Percentiles rank a stretch among this genome's conserved stretches.
Conservation (phyloP, 2,113 vertebrate genomes). For the Talpa occidentalis region DNA sequence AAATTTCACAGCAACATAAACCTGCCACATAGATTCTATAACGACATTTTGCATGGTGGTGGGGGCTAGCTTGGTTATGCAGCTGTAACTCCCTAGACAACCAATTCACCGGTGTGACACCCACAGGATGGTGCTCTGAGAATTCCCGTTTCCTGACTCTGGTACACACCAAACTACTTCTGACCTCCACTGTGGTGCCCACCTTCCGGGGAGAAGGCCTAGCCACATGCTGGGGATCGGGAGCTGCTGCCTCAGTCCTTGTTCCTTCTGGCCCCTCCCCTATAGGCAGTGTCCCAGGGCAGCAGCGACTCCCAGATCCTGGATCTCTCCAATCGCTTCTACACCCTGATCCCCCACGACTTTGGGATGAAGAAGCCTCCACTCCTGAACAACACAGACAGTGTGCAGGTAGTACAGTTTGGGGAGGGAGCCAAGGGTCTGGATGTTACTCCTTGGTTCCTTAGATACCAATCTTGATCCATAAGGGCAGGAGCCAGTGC, state of each 20-base stretch:
- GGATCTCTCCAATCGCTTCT: slow-evolving; percentile 98
- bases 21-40: background rate
- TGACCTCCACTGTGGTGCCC: too few species aligned
- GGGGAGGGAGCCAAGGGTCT: background rate
- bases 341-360: slow-evolving; percentile 98
- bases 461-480: too few species aligned
- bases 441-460: accelerated
- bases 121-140: background rate
- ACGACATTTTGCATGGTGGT: accelerated
- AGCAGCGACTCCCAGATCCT: slow-evolving; percentile 92
- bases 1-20: background rate
- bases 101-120: accelerated
- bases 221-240: accelerated
- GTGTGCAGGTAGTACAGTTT: slow-evolving; percentile 91
- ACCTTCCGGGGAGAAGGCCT: background rate
- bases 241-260: background rate
- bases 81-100: accelerated
- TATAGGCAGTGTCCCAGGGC: slow-evolving; percentile 92
- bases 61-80: accelerated
- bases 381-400: slow-evolving; percentile 93
- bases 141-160: accelerated
- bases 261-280: background rate
- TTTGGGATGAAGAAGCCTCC: slow-evolving; percentile 99
- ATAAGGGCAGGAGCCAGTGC: background rate
- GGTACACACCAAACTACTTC: accelerated